Percentiles rank a stretch among this genome's conserved stretches.
These are phyloP conservation scores for Scotopteryx bipunctaria DNA, from an alignment of 2,888 invertebrate genomes.

Conservation along the genomic window DNA sequence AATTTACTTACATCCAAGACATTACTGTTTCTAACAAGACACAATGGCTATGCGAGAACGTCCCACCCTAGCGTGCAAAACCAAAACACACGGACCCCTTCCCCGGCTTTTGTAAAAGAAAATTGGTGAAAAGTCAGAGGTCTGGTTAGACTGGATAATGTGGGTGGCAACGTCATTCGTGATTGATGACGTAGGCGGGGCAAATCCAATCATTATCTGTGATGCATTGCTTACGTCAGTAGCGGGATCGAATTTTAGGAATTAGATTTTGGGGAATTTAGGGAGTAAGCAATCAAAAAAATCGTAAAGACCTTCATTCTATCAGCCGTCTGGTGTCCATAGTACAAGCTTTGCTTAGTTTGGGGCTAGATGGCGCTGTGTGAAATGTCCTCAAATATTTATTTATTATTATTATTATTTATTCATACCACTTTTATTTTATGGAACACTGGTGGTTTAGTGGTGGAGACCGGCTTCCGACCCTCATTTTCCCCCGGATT, in stretches of 20 bases:
- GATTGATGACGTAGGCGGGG: conserved; percentile 83
- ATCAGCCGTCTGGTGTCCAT: too few species aligned
- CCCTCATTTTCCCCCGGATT: too few species aligned
- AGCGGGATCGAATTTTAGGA: conserved; percentile 59
- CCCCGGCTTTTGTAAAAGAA: conserved; percentile 27
- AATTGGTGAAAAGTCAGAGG: conserved; percentile 45
- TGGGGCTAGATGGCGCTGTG: too few species aligned
- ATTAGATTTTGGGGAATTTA: conserved; percentile 44
- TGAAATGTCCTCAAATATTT: too few species aligned
- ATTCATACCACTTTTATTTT: too few species aligned
- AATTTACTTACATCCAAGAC: conserved; percentile 81
- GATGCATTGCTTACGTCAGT: conserved; percentile 81
- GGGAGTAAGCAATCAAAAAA: neutral
- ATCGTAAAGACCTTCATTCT: too few species aligned
- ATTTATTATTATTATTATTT: too few species aligned
- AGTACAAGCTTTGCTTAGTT: too few species aligned
- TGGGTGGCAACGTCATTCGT: conserved; percentile 70
- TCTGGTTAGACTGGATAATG: conserved; percentile 51
- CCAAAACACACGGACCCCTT: conserved; percentile 52
- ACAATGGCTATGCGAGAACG: conserved; percentile 74
- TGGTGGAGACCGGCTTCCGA: too few species aligned
- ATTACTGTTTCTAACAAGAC: conserved; percentile 78
- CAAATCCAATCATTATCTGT: conserved; percentile 82
- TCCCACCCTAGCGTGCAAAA: conserved; percentile 57
- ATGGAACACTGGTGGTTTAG: too few species aligned